These are phyloP conservation scores for Brachionus rotundiformis DNA, from an alignment of 1,140 invertebrate species.

Conservation along the genomic window DNA sequence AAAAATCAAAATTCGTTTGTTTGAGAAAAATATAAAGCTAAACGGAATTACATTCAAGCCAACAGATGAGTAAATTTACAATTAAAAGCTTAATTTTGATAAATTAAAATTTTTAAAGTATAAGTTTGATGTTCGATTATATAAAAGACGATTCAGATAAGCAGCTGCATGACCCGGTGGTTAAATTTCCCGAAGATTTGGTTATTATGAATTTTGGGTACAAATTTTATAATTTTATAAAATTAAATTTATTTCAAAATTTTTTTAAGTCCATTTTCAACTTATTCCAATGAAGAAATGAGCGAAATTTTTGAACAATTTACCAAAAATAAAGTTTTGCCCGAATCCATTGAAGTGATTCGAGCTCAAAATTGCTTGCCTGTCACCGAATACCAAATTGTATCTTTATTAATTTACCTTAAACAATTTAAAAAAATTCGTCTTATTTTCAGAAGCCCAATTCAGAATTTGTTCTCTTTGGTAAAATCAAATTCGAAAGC, in stretches of 20 bases:
- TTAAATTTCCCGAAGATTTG: slow-evolving; percentile 9
- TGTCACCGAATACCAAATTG: not conserved
- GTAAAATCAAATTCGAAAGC: slow-evolving; percentile 33
- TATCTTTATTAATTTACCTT: no score
- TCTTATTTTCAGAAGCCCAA: not conserved
- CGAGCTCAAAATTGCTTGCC: not conserved
- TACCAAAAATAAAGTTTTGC: not conserved
- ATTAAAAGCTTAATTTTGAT: not conserved
- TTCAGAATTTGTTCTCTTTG: slow-evolving; percentile 20
- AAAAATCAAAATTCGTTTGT: slow-evolving; percentile 22
- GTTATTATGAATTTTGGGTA: slow-evolving; percentile 20
- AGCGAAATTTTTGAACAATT: not conserved
- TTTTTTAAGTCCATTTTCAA: not conserved
- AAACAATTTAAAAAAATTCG: not conserved
- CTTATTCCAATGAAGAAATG: not conserved
- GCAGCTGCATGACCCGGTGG: not conserved
- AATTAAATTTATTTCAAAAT: not conserved
- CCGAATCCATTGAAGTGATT: not conserved
- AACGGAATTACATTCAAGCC: not conserved
- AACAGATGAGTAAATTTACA: not conserved
- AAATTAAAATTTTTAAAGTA: not conserved
- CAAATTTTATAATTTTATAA: no score
- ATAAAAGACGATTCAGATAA: not conserved
- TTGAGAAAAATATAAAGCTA: not conserved
- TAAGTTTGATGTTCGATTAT: not conserved